Evolutionary conservation across 2,888 invertebrate species (phyloP).

Genomic region (Epinotia nisella): DNA sequence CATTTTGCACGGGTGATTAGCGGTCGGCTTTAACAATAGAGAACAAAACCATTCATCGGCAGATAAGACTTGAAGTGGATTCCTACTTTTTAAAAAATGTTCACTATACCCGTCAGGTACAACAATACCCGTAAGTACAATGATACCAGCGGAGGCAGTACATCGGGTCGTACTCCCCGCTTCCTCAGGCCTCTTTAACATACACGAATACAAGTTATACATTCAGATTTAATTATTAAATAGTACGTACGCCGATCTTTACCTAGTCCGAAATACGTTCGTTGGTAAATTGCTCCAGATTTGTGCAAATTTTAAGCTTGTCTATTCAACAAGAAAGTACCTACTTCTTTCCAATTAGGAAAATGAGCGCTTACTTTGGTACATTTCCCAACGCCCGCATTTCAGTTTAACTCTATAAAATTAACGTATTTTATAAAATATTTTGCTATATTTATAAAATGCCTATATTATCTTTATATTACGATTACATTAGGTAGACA

Average conservation of each 20-base stretch:
- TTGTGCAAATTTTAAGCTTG: slow-evolving; percentile 4
- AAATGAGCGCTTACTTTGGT: neutral
- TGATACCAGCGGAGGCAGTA: slow-evolving; percentile 23
- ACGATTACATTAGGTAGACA: slow-evolving; percentile 43
- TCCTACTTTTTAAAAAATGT: no score
- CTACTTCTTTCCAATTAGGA: neutral
- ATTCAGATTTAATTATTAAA: slow-evolving; percentile 45
- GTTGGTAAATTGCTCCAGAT: slow-evolving; percentile 21
- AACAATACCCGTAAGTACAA: slow-evolving; percentile 17
- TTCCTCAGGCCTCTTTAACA: slow-evolving; percentile 40
- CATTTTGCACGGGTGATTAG: no score
- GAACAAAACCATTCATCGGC: no score
- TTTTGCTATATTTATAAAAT: slow-evolving; percentile 45
- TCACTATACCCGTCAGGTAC: slow-evolving; percentile 1
- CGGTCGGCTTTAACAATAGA: no score
- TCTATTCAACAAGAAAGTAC: neutral
- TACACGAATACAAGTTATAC: slow-evolving; percentile 45
- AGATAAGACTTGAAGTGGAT: no score
- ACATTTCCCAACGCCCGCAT: slow-evolving; percentile 32
- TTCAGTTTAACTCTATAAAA: slow-evolving; percentile 42
- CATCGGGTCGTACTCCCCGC: slow-evolving; percentile 28
- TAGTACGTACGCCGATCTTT: slow-evolving; percentile 43
- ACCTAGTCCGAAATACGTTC: slow-evolving; percentile 41
- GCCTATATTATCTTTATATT: slow-evolving; percentile 41
- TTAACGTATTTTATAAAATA: slow-evolving; percentile 44